Percentiles rank a stretch among this genome's conserved stretches.
These are phyloP conservation scores for Lutraria lutraria DNA, from an alignment of 2,888 invertebrate genomes.

Conservation along the genomic window DNA sequence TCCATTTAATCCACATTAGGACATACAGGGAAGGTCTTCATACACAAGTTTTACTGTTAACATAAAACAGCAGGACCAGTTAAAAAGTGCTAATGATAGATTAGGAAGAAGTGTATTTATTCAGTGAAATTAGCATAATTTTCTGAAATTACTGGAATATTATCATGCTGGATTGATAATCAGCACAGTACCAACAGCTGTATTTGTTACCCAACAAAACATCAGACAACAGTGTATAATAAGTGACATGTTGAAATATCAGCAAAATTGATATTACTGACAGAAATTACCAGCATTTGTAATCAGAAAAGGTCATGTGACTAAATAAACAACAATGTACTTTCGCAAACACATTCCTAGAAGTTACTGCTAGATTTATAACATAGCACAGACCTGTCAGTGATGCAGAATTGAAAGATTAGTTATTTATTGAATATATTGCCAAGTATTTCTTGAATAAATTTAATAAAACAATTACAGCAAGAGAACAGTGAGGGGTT, in stretches of 20 bases:
- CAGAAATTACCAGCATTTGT: conserved; percentile 3
- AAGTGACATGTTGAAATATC: conserved; percentile 16
- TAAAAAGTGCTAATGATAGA: not conserved
- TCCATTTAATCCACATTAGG: no score
- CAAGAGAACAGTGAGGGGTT: not conserved
- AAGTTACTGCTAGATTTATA: no score
- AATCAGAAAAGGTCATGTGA: conserved; percentile 2
- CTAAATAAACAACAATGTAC: no score
- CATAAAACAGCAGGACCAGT: not conserved
- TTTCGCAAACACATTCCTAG: no score
- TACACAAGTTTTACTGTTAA: not conserved
- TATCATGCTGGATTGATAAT: conserved; percentile 11
- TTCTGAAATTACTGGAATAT: conserved; percentile 15
- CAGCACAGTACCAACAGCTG: not conserved
- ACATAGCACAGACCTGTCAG: no score
- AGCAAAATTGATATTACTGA: not conserved
- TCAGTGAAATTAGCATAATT: conserved; percentile 22
- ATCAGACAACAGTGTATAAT: conserved; percentile 3
- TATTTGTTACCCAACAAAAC: conserved; percentile 11
- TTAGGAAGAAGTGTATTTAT: not conserved
- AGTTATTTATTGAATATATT: not conserved
- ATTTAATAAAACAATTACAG: not conserved
- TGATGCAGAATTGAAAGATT: no score
- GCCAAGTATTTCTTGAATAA: not conserved
- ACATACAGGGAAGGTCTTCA: not conserved